Evolutionary conservation across 1,140 invertebrate species (phyloP), one percentile per base, ranked within the genome.

Genomic region (Drosophila ohnishii): DNA sequence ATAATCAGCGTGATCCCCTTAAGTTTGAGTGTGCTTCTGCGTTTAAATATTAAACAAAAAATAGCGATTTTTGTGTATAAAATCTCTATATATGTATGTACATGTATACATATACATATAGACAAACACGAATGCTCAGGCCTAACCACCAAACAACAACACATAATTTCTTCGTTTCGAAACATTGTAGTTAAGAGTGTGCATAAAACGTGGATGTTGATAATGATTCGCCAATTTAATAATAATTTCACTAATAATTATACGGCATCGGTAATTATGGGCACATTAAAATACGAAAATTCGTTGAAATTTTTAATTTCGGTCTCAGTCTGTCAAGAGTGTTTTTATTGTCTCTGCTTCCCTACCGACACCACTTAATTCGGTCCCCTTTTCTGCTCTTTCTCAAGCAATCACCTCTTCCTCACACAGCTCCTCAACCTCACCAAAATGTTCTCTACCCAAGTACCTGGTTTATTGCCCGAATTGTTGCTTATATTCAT

Each of bases 211-310:
- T 71, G 75, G 62, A 78, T 62, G 44, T 66, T 59, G 35, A 78
- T 83, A 84, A 88, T 88, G 73, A 69, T 80, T 80, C 66, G 71
- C 70, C 80, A 80, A 84, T 89, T 89, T 75, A 75, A 72, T 66
- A 63, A 80, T 80, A 73, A 70, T 85, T 85, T 44, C 63, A 61
- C 47, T 64, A 84, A 84, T 84, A 84, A 84, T 84, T 80, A 85
- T 80, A 69, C 37, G 63, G 56, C 47, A 69, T 63, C 48, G 48
- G 53, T 76, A 69, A 84, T 79, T 76, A 84, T 44, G 60, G 65
- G 57, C 60, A 72, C 47, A 75, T 63, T 75, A 75, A 63, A 62
- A 81, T 48, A 50, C 61, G 45, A 78, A 55, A 82, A 60, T 83
- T 78, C 57, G 70, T 78, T 60, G 64, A 70, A 78, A 75, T 63